Percentiles rank a stretch among this genome's conserved stretches.
Conservation (phyloP, 2,113 vertebrate species). For the Amphiprion percula region DNA sequence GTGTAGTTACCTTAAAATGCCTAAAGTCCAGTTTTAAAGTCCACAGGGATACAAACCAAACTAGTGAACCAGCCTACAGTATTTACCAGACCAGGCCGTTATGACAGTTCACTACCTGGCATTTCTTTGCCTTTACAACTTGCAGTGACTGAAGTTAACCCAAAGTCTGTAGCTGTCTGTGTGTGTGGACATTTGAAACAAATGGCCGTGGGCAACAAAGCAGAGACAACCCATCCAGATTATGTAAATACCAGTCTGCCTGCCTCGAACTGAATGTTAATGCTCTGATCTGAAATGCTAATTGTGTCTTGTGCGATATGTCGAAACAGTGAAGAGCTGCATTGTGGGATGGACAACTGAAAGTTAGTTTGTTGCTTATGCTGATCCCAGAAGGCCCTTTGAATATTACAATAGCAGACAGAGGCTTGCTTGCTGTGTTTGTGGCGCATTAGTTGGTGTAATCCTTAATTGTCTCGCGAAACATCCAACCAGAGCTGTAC, state of each 20-base stretch:
- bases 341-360: slow-evolving; percentile 64
- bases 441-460: background rate
- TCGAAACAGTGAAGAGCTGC: slow-evolving; percentile 60
- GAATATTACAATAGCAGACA: slow-evolving; percentile 15
- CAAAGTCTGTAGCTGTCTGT: slow-evolving; percentile 61
- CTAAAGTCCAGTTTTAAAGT: background rate
- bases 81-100: slow-evolving; percentile 5
- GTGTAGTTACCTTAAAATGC: background rate
- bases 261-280: slow-evolving; percentile 77
- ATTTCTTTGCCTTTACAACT: slow-evolving; percentile 10
- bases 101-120: slow-evolving; percentile 21
- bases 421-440: slow-evolving; percentile 8
- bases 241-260: slow-evolving; percentile 81
- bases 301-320: slow-evolving; percentile 75
- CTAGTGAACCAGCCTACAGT: background rate
- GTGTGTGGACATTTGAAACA: slow-evolving; percentile 78
- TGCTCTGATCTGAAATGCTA: slow-evolving; percentile 81
- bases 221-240: slow-evolving; percentile 78
- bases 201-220: slow-evolving; percentile 70
- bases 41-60: slow-evolving; percentile 13
- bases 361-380: slow-evolving; percentile 47
- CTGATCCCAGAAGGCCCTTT: slow-evolving; percentile 38
- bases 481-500: background rate
- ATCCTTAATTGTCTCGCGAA: too few relatives aligned
- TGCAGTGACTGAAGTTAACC: slow-evolving; percentile 56